These are phyloP conservation scores for Atta texana DNA, from an alignment of 1,140 invertebrate species.

Conservation along the genomic window DNA sequence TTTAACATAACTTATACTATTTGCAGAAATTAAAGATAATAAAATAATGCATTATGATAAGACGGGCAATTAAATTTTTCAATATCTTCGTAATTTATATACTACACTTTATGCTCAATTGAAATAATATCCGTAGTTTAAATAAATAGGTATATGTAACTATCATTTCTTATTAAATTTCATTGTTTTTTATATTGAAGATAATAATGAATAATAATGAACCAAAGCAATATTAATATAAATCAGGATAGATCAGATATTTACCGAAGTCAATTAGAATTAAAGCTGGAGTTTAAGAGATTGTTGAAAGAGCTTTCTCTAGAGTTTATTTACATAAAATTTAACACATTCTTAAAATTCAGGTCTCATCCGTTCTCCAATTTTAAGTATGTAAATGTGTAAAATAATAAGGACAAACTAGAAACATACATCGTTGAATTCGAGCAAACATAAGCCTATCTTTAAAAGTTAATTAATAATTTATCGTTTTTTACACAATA, in stretches of 20 bases:
- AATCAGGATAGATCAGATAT: not conserved
- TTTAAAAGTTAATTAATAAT: not conserved
- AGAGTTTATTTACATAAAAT: conserved; percentile 41
- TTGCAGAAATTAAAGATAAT: conserved; percentile 14
- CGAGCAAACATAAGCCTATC: not conserved
- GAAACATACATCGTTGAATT: not conserved
- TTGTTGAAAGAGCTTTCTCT: not conserved
- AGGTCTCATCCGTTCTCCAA: conserved; percentile 15
- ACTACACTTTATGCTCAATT: conserved; percentile 6
- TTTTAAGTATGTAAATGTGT: conserved; percentile 29
- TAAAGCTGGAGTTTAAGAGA: conserved; percentile 16
- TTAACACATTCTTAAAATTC: conserved; percentile 60
- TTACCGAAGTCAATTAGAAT: not conserved
- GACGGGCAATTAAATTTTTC: not conserved
- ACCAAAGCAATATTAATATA: conserved; percentile 8
- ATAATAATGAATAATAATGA: not conserved
- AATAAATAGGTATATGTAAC: not conserved
- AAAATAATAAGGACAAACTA: conserved; percentile 41
- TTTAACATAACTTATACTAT: conserved; percentile 12
- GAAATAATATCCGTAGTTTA: not conserved
- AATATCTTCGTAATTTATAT: conserved; percentile 3
- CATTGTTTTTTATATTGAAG: conserved; percentile 4
- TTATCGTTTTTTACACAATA: not conserved
- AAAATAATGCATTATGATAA: not conserved
- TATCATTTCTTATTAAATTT: not conserved